Base-by-base conservation (phyloP, 2,113 vertebrate genomes). In the Arvicanthis niloticus region DNA sequence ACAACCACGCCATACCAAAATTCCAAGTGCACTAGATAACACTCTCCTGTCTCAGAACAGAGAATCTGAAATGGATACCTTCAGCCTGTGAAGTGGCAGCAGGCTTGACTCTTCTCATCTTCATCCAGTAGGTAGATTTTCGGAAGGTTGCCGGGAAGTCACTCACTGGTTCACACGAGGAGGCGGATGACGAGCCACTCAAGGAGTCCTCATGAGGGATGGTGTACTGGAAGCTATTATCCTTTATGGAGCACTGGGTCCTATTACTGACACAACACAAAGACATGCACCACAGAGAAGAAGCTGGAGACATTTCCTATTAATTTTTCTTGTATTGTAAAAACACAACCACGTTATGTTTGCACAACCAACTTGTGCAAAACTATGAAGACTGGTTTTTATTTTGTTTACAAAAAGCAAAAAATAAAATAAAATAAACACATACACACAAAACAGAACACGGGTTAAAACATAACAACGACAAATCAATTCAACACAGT, bases 71-170 rank as follows among this genome's bases (percentile, higher is more conserved):
- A 58, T 12, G 56, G 22, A 77, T 98, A 98, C 96, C 97, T 98
- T 98, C 97, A 40, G 93, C 96, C 82, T 68, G 95, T 68, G 97
- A 88, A 97, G 98, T 0, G 91, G 96, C 76, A 92, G 97, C 53
- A 88, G 97, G 85, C 80, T 98, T 96, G 92, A 98, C 97, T 78
- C 98, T 98, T 95, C 99, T 99, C 85, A 98, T 98, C 89, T 98
- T 98, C 97, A 98, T 65, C 96, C 98, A 98, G 90, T 98, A 99
- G 7, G 98, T 97, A 11, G 99, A 98, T 80, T 99, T 98, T 51
- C 98, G 96, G 60, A 99, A 97, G 72, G 98, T 96, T 1, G 96
- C 87, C 81, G 98, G 98, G 96, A 98, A 96, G 26, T 98, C 93
- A 92, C 98, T 99, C 93, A 98, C 97, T 56, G 93, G 97, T 40